phyloP scores from a whole-genome alignment of 2,113 vertebrate genomes.

The Passerina amoena region DNA sequence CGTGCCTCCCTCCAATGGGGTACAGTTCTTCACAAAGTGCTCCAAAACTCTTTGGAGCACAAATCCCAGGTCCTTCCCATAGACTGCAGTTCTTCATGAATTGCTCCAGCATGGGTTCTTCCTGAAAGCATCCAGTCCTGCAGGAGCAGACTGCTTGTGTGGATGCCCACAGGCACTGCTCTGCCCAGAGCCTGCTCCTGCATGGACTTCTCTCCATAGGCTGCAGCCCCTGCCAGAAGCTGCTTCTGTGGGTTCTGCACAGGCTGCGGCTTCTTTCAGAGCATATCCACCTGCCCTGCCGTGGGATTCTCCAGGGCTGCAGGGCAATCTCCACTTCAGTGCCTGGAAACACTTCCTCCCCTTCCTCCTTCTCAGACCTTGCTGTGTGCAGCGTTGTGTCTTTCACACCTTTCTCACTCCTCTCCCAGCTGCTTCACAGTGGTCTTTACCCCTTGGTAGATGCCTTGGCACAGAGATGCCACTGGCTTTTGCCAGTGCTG shows the following conservation, averaged over 20 bases:
- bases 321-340: not conserved
- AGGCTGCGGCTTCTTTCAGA: not conserved
- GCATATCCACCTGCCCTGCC: not conserved
- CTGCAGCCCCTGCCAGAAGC: not conserved
- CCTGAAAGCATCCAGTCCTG: not conserved
- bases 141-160: not conserved
- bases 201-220: not conserved
- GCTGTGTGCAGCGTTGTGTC: not conserved
- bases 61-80: not conserved
- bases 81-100: not conserved
- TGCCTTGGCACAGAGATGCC: fast-evolving
- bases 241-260: not conserved
- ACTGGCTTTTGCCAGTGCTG: not conserved
- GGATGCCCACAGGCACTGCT: not conserved
- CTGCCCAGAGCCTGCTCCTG: not conserved
- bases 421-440: not conserved
- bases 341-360: not conserved
- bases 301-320: not conserved
- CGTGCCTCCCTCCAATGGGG: fast-evolving
- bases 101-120: not conserved
- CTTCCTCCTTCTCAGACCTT: not conserved
- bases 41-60: not conserved
- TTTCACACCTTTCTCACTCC: not conserved
- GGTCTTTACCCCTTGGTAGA: not conserved
- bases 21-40: not conserved